These are phyloP conservation scores for Sebastes diaconus DNA, from an alignment of 2,797 vertebrate genomes.

Conservation along the genomic window DNA sequence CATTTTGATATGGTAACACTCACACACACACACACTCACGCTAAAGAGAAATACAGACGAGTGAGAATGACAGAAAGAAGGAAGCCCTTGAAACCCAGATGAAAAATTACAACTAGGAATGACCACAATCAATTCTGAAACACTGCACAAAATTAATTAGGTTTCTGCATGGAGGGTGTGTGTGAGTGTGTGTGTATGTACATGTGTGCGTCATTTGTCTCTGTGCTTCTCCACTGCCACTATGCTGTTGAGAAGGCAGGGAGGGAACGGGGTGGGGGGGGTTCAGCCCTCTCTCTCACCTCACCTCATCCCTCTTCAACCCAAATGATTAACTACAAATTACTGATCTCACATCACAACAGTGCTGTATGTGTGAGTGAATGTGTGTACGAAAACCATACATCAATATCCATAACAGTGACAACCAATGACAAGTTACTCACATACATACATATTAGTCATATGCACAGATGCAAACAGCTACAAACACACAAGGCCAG, in stretches of 20 bases:
- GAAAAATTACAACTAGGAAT: slow-evolving; percentile 92
- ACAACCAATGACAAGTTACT: slow-evolving; percentile 69
- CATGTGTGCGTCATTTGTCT: slow-evolving; percentile 71
- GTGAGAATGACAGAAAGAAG: slow-evolving; percentile 37
- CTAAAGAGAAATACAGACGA: slow-evolving; percentile 54
- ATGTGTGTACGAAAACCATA: neutral
- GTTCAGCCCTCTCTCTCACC: slow-evolving; percentile 83
- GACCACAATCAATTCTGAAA: slow-evolving; percentile 96
- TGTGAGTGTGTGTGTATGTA: slow-evolving; percentile 67
- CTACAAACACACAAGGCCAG: neutral
- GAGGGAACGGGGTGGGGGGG: slow-evolving; percentile 47
- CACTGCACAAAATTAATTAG: slow-evolving; percentile 96
- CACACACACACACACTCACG: slow-evolving; percentile 15
- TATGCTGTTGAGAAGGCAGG: slow-evolving; percentile 30
- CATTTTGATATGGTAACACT: neutral
- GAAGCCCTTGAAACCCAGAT: slow-evolving; percentile 84
- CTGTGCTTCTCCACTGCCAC: slow-evolving; percentile 41
- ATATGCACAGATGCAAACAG: slow-evolving; percentile 19
- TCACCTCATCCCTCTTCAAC: slow-evolving; percentile 84
- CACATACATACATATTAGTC: slow-evolving; percentile 51
- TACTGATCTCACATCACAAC: slow-evolving; percentile 84
- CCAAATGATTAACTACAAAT: slow-evolving; percentile 93
- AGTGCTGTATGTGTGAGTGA: slow-evolving; percentile 15
- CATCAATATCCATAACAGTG: slow-evolving; percentile 81
- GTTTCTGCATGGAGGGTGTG: slow-evolving; percentile 90